Evolutionary conservation across 2,888 invertebrate species (phyloP), one percentile per base, ranked within the genome.

Genomic region (Thalpophila matura): DNA sequence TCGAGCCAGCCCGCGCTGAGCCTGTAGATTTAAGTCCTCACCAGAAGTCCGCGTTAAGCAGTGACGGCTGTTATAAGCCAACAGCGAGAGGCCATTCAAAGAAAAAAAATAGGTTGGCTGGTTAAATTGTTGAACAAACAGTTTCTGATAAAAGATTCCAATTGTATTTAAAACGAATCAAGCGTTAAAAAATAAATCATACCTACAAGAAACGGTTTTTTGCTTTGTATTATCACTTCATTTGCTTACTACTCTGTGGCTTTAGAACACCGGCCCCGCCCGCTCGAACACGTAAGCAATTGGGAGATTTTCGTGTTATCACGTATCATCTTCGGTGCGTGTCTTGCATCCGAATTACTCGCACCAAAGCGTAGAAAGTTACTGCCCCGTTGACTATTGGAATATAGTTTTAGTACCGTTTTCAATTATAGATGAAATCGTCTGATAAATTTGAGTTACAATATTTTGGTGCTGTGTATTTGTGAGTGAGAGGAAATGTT

Each of bases 221-320:
- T n/a, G n/a, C n/a, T n/a, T n/a, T n/a, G n/a, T n/a, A n/a, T 27
- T 40, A 22, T 10, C 50, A 54, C 53, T 69, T 38, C 64, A 69
- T 69, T 53, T 35, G 14, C 38, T 22, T 31, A 61, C 47, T 69
- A 70, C 67, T 77, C 77, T 64, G 49, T 50, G 58, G 4, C 38
- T 16, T 72, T 65, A 70, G 77, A 84, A 82, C 84, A 84, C 85
- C 78, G 73, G 82, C 74, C 79, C 83, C 83, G 74, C 75, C 78
- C 86, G 87, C 89, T 87, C 89, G 86, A 88, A 93, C 94, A 94
- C 93, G 94, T 94, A 95, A 94, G 93, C 94, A 94, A 93, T 94
- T 92, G 94, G 92, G 92, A 92, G 94, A 92, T 94, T 94, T 93
- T 92, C 94, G 89, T 93, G 94, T 95, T 94, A 94, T 95, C 95